Evolutionary conservation across 1,140 invertebrate genomes (phyloP).

Genomic region (Melanaphis sacchari): DNA sequence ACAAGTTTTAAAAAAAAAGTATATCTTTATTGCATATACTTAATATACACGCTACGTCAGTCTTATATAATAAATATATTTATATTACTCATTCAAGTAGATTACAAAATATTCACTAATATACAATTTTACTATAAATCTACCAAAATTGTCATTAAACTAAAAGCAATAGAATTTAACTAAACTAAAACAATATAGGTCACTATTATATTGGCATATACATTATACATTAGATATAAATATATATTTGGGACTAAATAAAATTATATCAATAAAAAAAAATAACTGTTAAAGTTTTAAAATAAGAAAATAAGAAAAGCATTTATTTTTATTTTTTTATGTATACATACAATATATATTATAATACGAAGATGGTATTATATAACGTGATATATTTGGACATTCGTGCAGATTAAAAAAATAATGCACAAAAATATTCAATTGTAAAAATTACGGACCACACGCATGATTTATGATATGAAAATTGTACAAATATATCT

Average conservation of each 20-base stretch:
- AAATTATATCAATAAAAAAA: neutral
- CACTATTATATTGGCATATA: neutral
- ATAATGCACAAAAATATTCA: neutral
- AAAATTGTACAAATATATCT: neutral
- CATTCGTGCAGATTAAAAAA: neutral
- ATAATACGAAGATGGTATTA: neutral
- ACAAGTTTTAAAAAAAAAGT: neutral
- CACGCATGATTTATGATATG: neutral
- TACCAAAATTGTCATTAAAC: neutral
- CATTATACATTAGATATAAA: neutral
- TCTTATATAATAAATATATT: neutral
- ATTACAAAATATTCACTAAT: neutral
- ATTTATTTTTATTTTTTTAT: neutral
- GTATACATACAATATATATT: neutral
- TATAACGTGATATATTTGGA: neutral
- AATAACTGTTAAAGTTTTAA: neutral
- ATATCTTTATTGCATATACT: neutral
- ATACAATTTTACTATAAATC: neutral
- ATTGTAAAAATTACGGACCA: neutral
- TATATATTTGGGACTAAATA: neutral
- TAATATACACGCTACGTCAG: neutral
- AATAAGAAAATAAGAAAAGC: neutral
- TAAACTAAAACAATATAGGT: neutral
- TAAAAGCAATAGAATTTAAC: neutral
- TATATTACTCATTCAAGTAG: neutral